Conservation (phyloP, 2,113 vertebrate genomes). For the Leptobrachium leishanense region DNA sequence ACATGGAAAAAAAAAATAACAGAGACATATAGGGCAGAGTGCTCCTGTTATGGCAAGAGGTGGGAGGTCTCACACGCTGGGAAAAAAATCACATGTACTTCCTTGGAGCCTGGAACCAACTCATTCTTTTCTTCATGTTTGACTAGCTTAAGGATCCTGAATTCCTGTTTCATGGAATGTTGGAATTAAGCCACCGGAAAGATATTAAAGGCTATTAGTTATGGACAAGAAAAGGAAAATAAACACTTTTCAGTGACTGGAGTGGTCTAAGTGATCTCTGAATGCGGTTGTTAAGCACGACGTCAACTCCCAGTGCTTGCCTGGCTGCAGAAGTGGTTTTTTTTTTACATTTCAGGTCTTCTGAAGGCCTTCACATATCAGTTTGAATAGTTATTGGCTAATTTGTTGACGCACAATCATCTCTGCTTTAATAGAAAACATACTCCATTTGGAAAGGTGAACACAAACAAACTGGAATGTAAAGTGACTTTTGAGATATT, state of each 20-base stretch:
- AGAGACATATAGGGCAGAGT: conserved; percentile 33
- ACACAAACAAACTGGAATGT: no score
- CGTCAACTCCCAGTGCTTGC: no score
- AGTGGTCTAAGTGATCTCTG: neutral
- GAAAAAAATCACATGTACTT: neutral
- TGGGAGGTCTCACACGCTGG: conserved; percentile 3
- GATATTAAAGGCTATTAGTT: neutral
- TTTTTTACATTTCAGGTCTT: no score
- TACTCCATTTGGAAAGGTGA: no score
- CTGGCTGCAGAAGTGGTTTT: no score
- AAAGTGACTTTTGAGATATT: no score
- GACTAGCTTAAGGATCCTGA: conserved; percentile 58
- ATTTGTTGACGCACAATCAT: no score
- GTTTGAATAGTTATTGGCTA: no score
- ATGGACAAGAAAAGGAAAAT: neutral
- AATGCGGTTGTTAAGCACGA: no score
- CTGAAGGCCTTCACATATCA: no score
- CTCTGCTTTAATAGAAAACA: no score
- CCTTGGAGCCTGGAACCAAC: neutral
- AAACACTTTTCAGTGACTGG: neutral
- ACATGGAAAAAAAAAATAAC: conserved; percentile 10
- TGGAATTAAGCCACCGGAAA: conserved; percentile 66
- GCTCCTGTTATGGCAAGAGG: conserved; percentile 25
- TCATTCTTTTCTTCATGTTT: neutral
- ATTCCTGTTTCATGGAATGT: conserved; percentile 74